phyloP scores from a whole-genome alignment of 2,797 vertebrate species.

The Pangasius djambal region DNA sequence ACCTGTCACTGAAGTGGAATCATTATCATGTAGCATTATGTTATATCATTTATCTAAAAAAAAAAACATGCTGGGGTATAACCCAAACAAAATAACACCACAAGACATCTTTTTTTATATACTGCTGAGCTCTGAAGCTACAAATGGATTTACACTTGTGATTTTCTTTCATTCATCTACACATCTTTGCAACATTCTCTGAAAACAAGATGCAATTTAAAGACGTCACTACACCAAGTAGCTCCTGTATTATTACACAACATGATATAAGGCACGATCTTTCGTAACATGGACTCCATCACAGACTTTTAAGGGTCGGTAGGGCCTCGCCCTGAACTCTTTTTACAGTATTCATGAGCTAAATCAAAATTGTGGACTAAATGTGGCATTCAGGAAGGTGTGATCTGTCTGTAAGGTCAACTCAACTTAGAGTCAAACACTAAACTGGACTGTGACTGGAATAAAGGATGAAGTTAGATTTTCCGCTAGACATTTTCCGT shows the following conservation, averaged over 20 bases:
- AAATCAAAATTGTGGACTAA: not conserved
- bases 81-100: not conserved
- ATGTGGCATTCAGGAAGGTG: not conserved
- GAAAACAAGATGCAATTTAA: not conserved
- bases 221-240: too few species aligned
- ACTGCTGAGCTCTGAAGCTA: not conserved
- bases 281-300: not conserved
- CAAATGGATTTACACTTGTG: not conserved
- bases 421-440: not conserved
- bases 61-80: not conserved
- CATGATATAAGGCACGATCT: too few species aligned
- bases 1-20: not conserved
- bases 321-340: not conserved
- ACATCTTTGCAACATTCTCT: not conserved
- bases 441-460: not conserved
- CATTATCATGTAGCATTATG: too few species aligned
- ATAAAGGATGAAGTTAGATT: not conserved
- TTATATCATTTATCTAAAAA: not conserved
- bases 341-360: not conserved
- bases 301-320: not conserved
- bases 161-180: not conserved
- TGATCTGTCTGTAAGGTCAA: not conserved
- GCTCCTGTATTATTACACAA: not conserved
- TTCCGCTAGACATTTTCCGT: too few species aligned
- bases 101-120: not conserved